Base-by-base conservation (phyloP, 2,888 invertebrate genomes). In the Chrysolina oricalcia region DNA sequence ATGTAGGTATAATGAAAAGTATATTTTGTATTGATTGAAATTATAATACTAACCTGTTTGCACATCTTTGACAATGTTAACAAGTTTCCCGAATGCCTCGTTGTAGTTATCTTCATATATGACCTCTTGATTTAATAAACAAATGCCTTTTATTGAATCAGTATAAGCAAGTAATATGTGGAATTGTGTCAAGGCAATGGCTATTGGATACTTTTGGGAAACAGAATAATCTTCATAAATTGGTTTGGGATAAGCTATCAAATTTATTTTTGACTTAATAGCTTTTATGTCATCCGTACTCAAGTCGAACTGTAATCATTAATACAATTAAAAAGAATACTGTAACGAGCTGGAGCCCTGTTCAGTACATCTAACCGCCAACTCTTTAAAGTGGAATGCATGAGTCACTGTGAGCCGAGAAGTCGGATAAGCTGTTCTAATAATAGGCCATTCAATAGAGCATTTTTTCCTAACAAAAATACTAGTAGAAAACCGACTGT, bases 141-240 rank as follows among this genome's bases (percentile, higher is more conserved):
- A 97, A 48, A 98, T 91, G 0, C 95, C 97, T 87, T 95, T 95
- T 1, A 98, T 93, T 78, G 94, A 93, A 87, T 97, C 95, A 0
- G 92, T 89, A 87, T 95, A 98, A 81, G 97, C 93, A 13, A 98
- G 90, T 2, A 98, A 88, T 0, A 94, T 94, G 88, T 98, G 98
- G 89, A 97, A 98, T 88, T 98, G 95, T 0, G 98, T 98, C 69
- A 97, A 89, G 1, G 96, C 93, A 84, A 97, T 94, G 0, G 94
- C 92, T 50, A 95, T 89, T 0, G 97, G 95, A 0, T 84, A 85
- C 71, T 87, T 87, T 63, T 80, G 83, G n/a, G 85, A 83, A 19
- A 84, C 83, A 0, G 87, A 85, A 80, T 83, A 84, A 74, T 88
- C 87, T 73, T 87, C 85, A 72, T 88, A 87, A 35, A 85, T 78